These are phyloP conservation scores for Atlantisia rogersi DNA, from an alignment of 2,113 vertebrate genomes.

Conservation along the genomic window DNA sequence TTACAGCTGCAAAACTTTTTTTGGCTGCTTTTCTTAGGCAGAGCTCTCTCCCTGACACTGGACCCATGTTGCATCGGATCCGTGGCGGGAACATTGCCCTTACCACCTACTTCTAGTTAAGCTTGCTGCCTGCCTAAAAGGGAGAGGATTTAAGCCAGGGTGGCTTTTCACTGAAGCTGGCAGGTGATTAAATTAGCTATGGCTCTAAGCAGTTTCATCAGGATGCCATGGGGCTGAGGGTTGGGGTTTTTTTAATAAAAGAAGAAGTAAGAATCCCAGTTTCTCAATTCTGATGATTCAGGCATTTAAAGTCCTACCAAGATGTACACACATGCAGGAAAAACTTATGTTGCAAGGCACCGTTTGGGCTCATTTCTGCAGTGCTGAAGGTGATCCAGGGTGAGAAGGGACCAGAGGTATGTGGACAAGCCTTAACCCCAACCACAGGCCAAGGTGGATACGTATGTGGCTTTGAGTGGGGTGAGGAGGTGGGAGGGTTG, in stretches of 20 bases:
- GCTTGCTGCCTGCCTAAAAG: neutral
- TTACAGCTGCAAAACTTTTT: neutral
- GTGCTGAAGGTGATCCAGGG: neutral
- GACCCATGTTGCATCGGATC: accelerated
- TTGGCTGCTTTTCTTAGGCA: neutral
- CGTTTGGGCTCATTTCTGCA: neutral
- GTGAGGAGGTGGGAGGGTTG: neutral
- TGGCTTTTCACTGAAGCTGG: neutral
- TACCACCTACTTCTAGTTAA: neutral
- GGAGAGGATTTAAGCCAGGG: neutral
- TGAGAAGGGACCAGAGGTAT: accelerated
- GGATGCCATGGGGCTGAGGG: neutral
- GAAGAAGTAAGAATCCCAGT: neutral
- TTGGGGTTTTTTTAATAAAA: neutral
- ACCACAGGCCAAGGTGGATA: neutral
- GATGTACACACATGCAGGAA: accelerated
- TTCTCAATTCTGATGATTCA: neutral
- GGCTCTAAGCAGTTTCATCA: neutral
- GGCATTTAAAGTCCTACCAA: neutral
- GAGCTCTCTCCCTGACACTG: neutral
- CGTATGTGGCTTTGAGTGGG: accelerated
- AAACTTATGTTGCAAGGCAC: neutral
- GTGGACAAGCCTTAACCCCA: neutral
- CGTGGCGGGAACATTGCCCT: neutral
- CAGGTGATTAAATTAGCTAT: neutral